Conservation (phyloP, 1,140 invertebrate genomes). For the Meloidogyne exigua region DNA sequence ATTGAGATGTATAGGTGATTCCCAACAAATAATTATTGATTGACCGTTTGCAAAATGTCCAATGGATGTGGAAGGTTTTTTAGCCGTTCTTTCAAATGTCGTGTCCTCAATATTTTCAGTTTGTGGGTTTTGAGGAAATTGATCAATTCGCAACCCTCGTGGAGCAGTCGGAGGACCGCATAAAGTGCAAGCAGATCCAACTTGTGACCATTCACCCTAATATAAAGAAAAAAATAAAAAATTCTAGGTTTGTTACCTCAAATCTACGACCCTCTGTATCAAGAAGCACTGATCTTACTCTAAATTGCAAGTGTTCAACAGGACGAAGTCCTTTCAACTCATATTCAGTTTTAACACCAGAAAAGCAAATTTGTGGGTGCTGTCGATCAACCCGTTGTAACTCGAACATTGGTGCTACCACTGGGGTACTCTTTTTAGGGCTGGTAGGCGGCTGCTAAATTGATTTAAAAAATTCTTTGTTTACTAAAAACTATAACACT, state of each 20-base stretch:
- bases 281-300: conserved; percentile 51
- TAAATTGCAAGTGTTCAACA: conserved; percentile 53
- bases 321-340: conserved; percentile 46
- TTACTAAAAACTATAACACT: background rate
- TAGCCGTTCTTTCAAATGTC: background rate
- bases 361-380: conserved; percentile 53
- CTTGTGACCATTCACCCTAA: conserved; percentile 51
- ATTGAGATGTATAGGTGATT: conserved; percentile 47
- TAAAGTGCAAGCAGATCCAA: conserved; percentile 53
- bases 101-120: background rate
- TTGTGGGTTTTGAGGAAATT: background rate
- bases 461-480: background rate
- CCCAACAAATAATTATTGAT: conserved; percentile 42
- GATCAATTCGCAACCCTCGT: conserved; percentile 38
- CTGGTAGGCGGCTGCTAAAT: background rate
- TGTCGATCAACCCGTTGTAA: conserved; percentile 55
- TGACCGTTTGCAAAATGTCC: background rate
- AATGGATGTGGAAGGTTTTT: background rate
- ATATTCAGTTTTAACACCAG: conserved; percentile 42
- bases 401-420: conserved; percentile 45
- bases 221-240: background rate
- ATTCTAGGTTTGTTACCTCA: no score
- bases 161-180: conserved; percentile 40
- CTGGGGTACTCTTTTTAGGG: background rate
- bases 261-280: conserved; percentile 48